These are phyloP conservation scores for Eonycteris spelaea DNA, from an alignment of 2,113 vertebrate genomes.

Conservation along the genomic window DNA sequence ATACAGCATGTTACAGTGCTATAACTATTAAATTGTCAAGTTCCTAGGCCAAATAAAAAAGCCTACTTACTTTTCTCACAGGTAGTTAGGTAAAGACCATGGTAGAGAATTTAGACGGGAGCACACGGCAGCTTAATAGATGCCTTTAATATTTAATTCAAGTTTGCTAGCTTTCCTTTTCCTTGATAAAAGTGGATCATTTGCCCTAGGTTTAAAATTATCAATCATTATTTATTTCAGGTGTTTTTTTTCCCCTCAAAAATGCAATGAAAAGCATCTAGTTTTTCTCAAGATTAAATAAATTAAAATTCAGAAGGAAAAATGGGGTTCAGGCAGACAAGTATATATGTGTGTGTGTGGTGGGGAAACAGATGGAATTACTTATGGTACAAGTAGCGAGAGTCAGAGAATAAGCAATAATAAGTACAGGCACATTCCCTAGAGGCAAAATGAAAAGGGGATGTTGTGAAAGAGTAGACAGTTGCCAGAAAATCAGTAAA, in stretches of 20 bases:
- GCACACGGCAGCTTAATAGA: background rate
- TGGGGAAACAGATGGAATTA: background rate
- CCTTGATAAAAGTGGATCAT: background rate
- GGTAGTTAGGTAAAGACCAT: background rate
- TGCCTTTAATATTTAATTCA: background rate
- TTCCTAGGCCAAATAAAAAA: background rate
- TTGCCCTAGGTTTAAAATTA: background rate
- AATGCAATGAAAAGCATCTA: background rate
- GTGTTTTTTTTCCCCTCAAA: background rate
- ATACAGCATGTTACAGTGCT: background rate
- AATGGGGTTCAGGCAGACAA: background rate
- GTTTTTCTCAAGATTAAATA: background rate
- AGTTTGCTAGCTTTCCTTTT: slow-evolving; percentile 16
- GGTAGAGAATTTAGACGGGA: background rate
- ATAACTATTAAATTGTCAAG: background rate
- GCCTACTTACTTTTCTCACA: background rate
- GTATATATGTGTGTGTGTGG: background rate
- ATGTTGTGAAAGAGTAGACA: background rate
- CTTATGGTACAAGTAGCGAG: background rate
- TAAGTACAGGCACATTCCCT: background rate
- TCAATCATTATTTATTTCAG: background rate
- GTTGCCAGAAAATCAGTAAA: background rate
- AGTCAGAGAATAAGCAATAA: background rate
- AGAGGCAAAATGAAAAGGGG: background rate
- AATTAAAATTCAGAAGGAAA: background rate